Evolutionary conservation across 2,113 vertebrate genomes (phyloP).

Genomic region (Rhagologus leucostigma): DNA sequence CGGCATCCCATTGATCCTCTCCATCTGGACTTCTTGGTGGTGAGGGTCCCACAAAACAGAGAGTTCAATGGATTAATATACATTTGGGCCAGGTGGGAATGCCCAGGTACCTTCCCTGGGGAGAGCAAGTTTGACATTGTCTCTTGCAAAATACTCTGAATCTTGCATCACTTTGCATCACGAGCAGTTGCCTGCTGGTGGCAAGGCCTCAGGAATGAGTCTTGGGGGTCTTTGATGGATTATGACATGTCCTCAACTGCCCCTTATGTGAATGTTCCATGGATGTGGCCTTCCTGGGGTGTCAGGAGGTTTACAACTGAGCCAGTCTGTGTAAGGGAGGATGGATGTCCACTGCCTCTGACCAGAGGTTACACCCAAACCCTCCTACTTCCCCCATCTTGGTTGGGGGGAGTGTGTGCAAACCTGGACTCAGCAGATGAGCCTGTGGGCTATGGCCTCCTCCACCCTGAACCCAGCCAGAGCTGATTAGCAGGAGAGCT

Average conservation of each 20-base stretch:
- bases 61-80: background rate
- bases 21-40: background rate
- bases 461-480: too few species aligned
- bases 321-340: background rate
- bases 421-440: background rate
- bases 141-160: background rate
- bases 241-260: background rate
- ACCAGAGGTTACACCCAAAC: background rate
- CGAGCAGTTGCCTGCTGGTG: accelerated
- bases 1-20: accelerated
- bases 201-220: background rate
- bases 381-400: too few species aligned
- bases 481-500: background rate
- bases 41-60: background rate
- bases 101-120: background rate
- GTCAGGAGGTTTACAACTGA: background rate
- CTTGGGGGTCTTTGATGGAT: background rate
- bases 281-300: background rate
- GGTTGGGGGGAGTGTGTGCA: background rate
- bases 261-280: background rate
- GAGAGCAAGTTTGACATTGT: background rate
- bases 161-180: background rate
- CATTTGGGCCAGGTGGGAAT: background rate
- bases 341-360: background rate
- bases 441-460: background rate